Evolutionary conservation across 2,888 invertebrate species (phyloP).

Genomic region (Oxyteleia sp.): DNA sequence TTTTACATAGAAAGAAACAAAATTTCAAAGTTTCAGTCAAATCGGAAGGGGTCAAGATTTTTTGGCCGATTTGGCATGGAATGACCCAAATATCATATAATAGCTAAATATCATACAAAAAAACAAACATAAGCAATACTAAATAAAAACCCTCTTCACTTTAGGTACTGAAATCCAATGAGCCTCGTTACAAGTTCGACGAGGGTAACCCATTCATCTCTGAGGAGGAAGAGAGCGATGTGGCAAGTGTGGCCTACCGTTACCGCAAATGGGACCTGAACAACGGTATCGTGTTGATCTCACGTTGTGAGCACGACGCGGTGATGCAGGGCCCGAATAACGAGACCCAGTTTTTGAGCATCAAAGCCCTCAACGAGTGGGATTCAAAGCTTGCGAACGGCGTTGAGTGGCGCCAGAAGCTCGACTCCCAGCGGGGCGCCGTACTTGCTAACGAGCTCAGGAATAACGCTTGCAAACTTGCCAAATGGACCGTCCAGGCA

Average conservation of each 20-base stretch:
- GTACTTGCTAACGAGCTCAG: conserved; percentile 99
- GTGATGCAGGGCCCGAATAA: conserved; percentile 95
- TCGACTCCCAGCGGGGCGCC: conserved; percentile 99
- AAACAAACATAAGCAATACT: no score
- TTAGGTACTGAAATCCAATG: conserved; percentile 91
- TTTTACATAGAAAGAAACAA: no score
- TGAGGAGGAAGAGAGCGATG: conserved; percentile 96
- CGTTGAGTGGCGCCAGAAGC: conserved; percentile 99
- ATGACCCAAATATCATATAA: no score
- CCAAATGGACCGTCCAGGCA: conserved; percentile 99
- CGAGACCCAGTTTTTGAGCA: conserved; percentile 96
- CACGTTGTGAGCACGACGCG: conserved; percentile 99
- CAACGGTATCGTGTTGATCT: conserved; percentile 95
- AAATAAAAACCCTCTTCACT: no score
- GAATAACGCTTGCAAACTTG: conserved; percentile 99
- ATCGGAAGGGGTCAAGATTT: no score
- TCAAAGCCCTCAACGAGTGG: conserved; percentile 99
- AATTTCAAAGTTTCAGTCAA: no score
- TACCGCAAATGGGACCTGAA: conserved; percentile 99
- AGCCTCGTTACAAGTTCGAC: conserved; percentile 95
- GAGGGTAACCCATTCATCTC: conserved; percentile 97
- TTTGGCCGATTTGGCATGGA: no score
- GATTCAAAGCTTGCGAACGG: conserved; percentile 98
- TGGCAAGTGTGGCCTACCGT: conserved; percentile 98
- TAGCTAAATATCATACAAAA: no score